phyloP scores from a whole-genome alignment of 2,888 invertebrate genomes.

The Slavum lentiscoides region DNA sequence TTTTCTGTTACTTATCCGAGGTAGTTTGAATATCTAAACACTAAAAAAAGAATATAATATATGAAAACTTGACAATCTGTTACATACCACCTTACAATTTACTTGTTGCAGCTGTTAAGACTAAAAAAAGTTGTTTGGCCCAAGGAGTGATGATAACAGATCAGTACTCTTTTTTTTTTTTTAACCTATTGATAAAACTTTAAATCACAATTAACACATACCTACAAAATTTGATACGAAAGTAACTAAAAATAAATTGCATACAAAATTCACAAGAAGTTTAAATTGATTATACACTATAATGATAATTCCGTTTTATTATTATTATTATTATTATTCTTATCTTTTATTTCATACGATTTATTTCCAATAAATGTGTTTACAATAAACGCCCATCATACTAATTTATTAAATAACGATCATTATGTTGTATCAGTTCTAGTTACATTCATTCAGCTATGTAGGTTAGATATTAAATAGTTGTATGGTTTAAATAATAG shows the following conservation, averaged over 20 bases:
- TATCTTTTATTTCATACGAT: background rate
- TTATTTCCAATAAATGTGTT: background rate
- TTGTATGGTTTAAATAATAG: background rate
- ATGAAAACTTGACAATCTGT: no score
- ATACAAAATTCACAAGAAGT: background rate
- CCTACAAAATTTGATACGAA: no score
- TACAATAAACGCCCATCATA: background rate
- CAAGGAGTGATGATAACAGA: no score
- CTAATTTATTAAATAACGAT: background rate
- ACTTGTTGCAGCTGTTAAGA: no score
- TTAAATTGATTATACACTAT: background rate
- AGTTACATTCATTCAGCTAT: background rate
- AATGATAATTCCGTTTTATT: conserved; percentile 6
- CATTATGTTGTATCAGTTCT: background rate
- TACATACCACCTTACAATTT: no score
- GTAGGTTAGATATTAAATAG: background rate
- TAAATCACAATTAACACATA: no score
- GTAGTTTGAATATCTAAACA: no score
- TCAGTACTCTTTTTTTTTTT: no score
- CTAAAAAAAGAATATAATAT: no score
- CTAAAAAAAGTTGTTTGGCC: no score
- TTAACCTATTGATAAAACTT: no score
- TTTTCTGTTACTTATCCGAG: background rate
- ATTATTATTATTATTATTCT: background rate
- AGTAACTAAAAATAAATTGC: no score